Percentiles rank a stretch among this genome's conserved stretches.
Evolutionary conservation across 2,888 invertebrate genomes (phyloP).

Genomic region (Synanthedon andrenaeformis): DNA sequence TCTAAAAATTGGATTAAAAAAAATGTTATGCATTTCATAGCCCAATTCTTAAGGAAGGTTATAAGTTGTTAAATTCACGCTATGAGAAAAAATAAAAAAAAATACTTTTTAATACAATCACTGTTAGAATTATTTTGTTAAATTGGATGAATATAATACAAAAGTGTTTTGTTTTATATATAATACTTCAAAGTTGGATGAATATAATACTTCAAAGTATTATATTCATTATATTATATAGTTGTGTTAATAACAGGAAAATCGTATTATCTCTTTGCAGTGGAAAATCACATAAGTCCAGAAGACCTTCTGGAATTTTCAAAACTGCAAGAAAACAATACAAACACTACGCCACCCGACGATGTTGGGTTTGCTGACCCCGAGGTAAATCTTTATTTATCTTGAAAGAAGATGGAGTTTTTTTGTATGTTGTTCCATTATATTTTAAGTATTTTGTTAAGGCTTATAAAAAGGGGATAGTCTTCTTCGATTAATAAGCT

Average conservation of each 20-base stretch:
- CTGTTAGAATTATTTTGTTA: too few species aligned
- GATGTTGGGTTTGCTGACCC: constrained; percentile 13
- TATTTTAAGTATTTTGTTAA: too few species aligned
- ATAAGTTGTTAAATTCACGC: background rate
- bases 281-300: constrained; percentile 56
- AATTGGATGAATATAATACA: too few species aligned
- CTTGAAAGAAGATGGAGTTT: too few species aligned
- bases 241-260: background rate
- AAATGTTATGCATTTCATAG: background rate
- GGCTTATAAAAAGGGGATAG: too few species aligned
- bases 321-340: constrained; percentile 14
- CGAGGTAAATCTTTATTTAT: constrained; percentile 11
- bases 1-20: too few species aligned
- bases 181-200: background rate
- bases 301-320: constrained; percentile 48
- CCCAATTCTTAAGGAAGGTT: background rate
- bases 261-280: constrained; percentile 19
- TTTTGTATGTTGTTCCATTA: too few species aligned
- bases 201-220: background rate
- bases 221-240: too few species aligned
- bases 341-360: constrained; percentile 8
- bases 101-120: too few species aligned
- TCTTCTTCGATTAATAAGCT: too few species aligned
- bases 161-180: too few species aligned
- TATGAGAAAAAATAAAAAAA: too few species aligned